Evolutionary conservation across 2,888 invertebrate genomes (phyloP), one percentile per base, ranked within the genome.

Genomic region (Ormyrus pomaceus): DNA sequence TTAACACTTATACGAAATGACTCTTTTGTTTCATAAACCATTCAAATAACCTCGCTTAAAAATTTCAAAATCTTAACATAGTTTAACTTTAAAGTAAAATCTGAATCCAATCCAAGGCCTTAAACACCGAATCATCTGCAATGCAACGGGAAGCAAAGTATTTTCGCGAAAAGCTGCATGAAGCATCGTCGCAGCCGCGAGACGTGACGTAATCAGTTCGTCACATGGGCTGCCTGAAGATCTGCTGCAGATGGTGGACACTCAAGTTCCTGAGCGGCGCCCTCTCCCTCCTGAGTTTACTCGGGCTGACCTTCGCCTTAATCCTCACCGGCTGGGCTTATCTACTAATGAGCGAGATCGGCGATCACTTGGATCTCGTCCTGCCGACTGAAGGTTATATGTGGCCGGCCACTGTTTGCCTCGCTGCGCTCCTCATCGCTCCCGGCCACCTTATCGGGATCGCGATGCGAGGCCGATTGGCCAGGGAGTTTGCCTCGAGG

Each of bases 371-470:
- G 65, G 83, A 84, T 13, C 78, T 86, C 19, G 80, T 83, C 1
- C 66, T 75, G 1, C 83, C 85, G 48, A 84, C 83, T 76, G 82
- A 83, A 72, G 85, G 84, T 10, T 80, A 84, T 72, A 79, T 83
- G 0, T 84, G 85, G 85, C 77, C 84, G 13, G 81, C 70, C 9
- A 76, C 83, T 55, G 81, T 84, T 19, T 51, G 83, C 46, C 70
- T 82, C 5, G 78, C 82, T 2, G 82, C 62, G 0, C 6, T 85
- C 6, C 53, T 83, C 34, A 82, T 83, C 50, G 72, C 81, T 3
- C 85, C 85, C 2, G 84, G 82, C 6, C 84, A 86, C 70, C 5
- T 83, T 9, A 65, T 84, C 10, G 86, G 83, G 0, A 3, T 83
- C 7, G 55, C 7, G 0, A n/a, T 81, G 6, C 11, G 74, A 59